Evolutionary conservation across 1,140 invertebrate genomes (phyloP), one percentile per base, ranked within the genome.

Genomic region (Anoplolepis gracilipes): DNA sequence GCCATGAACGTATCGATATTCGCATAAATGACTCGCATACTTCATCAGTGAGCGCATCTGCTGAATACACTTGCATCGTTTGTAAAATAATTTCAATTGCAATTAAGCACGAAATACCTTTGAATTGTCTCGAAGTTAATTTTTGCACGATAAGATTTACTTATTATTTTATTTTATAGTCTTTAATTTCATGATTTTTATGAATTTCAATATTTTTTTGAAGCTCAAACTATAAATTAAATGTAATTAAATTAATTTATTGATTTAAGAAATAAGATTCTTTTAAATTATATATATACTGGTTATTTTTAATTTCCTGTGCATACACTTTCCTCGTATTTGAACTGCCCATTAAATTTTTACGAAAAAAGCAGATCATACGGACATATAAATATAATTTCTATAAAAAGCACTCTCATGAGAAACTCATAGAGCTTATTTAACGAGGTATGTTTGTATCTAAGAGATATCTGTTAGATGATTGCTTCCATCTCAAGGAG

Each of bases 1-100:
- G 55, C 67, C 55, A 33, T 73, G 59, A 69, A 72, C 78, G 62
- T 33, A 61, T 75, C 70, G 70, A 77, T n/a, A n/a, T 77, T 46
- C 36, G 36, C 25, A 19, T 65, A 76, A 75, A 39, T 39, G 59
- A 84, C 16, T 61, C 39, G 16, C 25, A 59, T 25, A 11, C 30
- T 5, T 53, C 25, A 22, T 22, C 36, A 7, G 8, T 7, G 76
- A 30, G 22, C 22, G 25, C 19, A 36, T 46, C 25, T 28, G 16
- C 6, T 13, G 13, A 53, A 2, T 8, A 1, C 2, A 4, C 11
- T 22, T 36, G 36, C 16, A 42, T 46, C 36, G 10, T 46, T 5
- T 13, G 16, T 25, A 55, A 25, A 69, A 67, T 25, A 67, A 25
- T 67, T 78, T 8, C 16, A 22, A 8, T 61, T 33, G 42, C 33